These are phyloP conservation scores for Egretta garzetta DNA, from an alignment of 2,113 vertebrate genomes.

Conservation along the genomic window DNA sequence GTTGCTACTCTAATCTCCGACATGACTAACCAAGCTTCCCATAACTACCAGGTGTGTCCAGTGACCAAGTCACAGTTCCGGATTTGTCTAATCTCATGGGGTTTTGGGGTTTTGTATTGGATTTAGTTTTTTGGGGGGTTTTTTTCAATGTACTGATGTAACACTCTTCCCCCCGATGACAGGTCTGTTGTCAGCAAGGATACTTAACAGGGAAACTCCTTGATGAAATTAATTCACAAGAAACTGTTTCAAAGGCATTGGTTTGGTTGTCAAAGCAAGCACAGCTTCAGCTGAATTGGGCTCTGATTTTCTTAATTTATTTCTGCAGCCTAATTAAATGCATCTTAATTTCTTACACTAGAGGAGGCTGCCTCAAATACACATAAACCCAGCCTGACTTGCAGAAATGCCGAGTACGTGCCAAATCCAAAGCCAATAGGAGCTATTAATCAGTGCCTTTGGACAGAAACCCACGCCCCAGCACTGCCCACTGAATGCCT, in stretches of 20 bases:
- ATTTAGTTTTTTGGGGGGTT: too few species aligned
- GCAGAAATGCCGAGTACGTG: not conserved
- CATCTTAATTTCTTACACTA: not conserved
- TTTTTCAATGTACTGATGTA: not conserved
- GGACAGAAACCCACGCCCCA: not conserved
- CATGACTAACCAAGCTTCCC: not conserved
- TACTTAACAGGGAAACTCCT: not conserved
- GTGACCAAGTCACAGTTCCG: not conserved
- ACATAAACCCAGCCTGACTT: not conserved
- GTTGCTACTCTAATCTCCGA: not conserved
- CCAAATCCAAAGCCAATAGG: not conserved
- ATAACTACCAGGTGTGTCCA: not conserved
- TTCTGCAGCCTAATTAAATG: conserved; percentile 5
- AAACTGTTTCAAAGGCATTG: not conserved
- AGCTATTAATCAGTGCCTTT: not conserved
- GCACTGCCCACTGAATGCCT: not conserved
- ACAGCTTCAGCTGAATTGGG: not conserved
- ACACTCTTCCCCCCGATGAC: not conserved
- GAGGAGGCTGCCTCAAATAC: not conserved
- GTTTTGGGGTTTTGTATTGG: not conserved
- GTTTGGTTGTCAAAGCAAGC: not conserved
- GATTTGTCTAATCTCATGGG: not conserved
- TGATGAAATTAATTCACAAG: not conserved
- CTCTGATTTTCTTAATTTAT: not conserved
- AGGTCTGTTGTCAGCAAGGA: not conserved